Evolutionary conservation across 2,797 vertebrate species (phyloP).

Genomic region (Okamejei kenojei): DNA sequence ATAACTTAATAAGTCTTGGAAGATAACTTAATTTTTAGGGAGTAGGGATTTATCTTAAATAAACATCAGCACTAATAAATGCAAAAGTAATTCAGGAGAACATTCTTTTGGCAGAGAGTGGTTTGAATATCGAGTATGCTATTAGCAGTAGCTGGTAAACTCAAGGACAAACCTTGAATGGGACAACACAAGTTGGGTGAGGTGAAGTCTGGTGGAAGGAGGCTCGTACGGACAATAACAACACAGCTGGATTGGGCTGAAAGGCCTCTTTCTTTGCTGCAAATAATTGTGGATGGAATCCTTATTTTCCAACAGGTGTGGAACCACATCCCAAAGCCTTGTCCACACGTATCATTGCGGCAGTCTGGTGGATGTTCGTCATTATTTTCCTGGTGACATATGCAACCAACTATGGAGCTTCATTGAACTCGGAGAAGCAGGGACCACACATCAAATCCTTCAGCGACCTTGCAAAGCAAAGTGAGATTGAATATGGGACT

Average conservation of each 20-base stretch:
- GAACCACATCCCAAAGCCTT: slow-evolving; percentile 72
- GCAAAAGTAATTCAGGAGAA: neutral
- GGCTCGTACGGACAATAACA: neutral
- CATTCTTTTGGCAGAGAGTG: neutral
- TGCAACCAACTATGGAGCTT: slow-evolving; percentile 67
- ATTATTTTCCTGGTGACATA: slow-evolving; percentile 73
- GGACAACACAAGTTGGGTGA: neutral
- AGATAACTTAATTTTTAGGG: neutral
- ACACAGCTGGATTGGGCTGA: neutral
- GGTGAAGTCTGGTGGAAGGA: neutral
- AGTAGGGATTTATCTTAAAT: neutral
- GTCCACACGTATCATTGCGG: slow-evolving; percentile 68
- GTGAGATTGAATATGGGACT: slow-evolving; percentile 72
- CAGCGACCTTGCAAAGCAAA: slow-evolving; percentile 76
- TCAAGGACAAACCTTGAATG: neutral
- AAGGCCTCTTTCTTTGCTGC: neutral
- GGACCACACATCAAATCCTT: slow-evolving; percentile 69
- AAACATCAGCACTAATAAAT: neutral
- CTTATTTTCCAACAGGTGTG: slow-evolving; percentile 56
- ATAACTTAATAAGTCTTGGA: neutral
- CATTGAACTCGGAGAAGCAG: slow-evolving; percentile 56
- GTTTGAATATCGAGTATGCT: neutral
- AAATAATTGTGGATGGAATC: neutral
- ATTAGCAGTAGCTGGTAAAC: too few species aligned
- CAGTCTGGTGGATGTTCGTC: slow-evolving; percentile 79